Conservation (phyloP, 2,888 invertebrate genomes). For the Campaea margaritaria region DNA sequence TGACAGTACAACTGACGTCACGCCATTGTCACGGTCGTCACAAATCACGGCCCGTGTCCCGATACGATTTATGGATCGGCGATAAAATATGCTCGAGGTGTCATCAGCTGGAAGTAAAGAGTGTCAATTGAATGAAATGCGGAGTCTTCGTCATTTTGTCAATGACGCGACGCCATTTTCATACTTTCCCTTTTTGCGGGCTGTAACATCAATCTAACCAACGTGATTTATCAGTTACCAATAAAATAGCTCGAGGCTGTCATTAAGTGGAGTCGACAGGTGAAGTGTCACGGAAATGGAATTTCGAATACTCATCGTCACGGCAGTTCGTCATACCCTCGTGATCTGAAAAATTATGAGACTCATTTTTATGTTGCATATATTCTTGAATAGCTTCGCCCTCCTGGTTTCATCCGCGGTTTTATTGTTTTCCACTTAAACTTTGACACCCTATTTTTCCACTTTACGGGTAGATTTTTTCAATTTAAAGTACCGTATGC, state of each 20-base stretch:
- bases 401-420: not conserved
- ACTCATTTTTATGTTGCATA: not conserved
- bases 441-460: not conserved
- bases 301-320: slow-evolving; percentile 10
- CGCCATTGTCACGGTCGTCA: slow-evolving; percentile 58
- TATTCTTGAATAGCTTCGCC: not conserved
- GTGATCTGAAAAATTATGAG: not conserved
- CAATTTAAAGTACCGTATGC: too few relatives aligned
- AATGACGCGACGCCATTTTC: slow-evolving; percentile 68
- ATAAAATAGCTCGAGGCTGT: slow-evolving; percentile 67
- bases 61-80: slow-evolving; percentile 29
- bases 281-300: slow-evolving; percentile 31
- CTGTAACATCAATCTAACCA: slow-evolving; percentile 69
- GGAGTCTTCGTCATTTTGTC: slow-evolving; percentile 28
- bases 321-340: not conserved
- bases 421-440: not conserved
- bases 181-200: slow-evolving; percentile 60
- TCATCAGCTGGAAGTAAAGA: slow-evolving; percentile 65
- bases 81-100: slow-evolving; percentile 42
- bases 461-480: too few relatives aligned
- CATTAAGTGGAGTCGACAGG: slow-evolving; percentile 67
- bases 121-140: slow-evolving; percentile 32
- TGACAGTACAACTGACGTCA: slow-evolving; percentile 59
- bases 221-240: slow-evolving; percentile 71
- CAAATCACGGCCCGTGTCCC: slow-evolving; percentile 34